Evolutionary conservation across 2,797 vertebrate species (phyloP).

Genomic region (Pangasius larnaudii): DNA sequence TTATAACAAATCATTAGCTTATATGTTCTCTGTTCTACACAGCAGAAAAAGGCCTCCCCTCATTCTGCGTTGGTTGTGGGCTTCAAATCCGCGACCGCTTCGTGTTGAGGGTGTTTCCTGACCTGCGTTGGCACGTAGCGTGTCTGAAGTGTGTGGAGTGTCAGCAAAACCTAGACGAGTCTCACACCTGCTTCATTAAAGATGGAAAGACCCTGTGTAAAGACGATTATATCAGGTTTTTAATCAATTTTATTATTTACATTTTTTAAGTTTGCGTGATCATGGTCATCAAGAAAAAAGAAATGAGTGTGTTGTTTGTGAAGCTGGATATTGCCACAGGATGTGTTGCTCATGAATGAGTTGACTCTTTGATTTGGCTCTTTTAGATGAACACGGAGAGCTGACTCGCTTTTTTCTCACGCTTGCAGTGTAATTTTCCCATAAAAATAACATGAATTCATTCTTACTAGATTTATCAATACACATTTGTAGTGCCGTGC

Average conservation of each 20-base stretch:
- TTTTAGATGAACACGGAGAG: not conserved
- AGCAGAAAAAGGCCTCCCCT: slow-evolving; percentile 14
- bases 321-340: not conserved
- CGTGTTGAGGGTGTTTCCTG: slow-evolving; percentile 91
- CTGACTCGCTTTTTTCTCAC: not conserved
- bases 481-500: not conserved
- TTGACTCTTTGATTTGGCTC: not conserved
- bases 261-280: not conserved
- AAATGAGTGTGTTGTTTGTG: not conserved
- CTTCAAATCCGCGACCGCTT: slow-evolving; percentile 96
- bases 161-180: slow-evolving; percentile 92
- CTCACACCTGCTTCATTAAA: slow-evolving; percentile 93
- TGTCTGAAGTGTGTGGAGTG: slow-evolving; percentile 96
- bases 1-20: not conserved
- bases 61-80: slow-evolving; percentile 92
- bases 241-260: not conserved
- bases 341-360: not conserved
- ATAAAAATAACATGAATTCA: not conserved
- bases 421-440: not conserved
- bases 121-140: slow-evolving; percentile 96
- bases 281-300: not conserved
- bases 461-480: not conserved
- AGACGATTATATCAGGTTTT: slow-evolving; percentile 92
- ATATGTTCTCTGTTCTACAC: not conserved
- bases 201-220: slow-evolving; percentile 97